Evolutionary conservation across 2,888 invertebrate species (phyloP).

Genomic region (Anoncus sp.): DNA sequence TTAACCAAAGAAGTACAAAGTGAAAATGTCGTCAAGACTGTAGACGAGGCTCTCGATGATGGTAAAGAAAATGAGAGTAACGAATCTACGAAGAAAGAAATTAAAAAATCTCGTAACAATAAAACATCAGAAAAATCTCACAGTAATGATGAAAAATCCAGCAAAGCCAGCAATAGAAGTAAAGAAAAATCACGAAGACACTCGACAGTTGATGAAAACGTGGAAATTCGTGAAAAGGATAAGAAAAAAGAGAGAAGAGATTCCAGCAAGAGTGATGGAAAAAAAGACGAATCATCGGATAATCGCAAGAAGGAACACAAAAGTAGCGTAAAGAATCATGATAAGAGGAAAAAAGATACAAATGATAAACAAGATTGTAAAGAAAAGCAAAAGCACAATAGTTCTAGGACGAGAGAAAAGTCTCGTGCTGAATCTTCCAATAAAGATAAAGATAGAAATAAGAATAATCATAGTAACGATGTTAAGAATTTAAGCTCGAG

Average conservation of each 20-base stretch:
- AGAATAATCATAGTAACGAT: slow-evolving; percentile 66
- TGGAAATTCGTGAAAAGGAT: slow-evolving; percentile 46
- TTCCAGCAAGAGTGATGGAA: slow-evolving; percentile 61
- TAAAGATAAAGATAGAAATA: slow-evolving; percentile 72
- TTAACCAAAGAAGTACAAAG: slow-evolving; percentile 74
- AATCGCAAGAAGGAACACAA: slow-evolving; percentile 65
- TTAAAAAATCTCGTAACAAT: slow-evolving; percentile 30
- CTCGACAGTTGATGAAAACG: slow-evolving; percentile 36
- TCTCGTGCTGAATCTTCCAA: slow-evolving; percentile 71
- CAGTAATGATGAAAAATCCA: slow-evolving; percentile 40
- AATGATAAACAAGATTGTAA: slow-evolving; percentile 77
- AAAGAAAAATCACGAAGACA: slow-evolving; percentile 64
- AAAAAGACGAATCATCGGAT: slow-evolving; percentile 47
- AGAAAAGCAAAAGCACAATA: slow-evolving; percentile 76
- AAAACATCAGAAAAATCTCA: slow-evolving; percentile 30
- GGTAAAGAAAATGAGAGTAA: slow-evolving; percentile 64
- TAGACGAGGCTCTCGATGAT: slow-evolving; percentile 28
- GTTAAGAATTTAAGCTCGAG: slow-evolving; percentile 65
- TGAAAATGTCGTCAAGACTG: not conserved
- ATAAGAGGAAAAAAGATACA: slow-evolving; percentile 65
- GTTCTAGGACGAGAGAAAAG: slow-evolving; percentile 70
- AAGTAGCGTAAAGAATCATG: slow-evolving; percentile 64
- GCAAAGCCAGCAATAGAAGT: slow-evolving; percentile 45
- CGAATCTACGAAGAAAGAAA: slow-evolving; percentile 46
- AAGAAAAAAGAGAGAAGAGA: slow-evolving; percentile 60